Percentiles rank a stretch among this genome's conserved stretches.
Conservation (phyloP, 1,140 invertebrate genomes). For the Cydia pomonella region DNA sequence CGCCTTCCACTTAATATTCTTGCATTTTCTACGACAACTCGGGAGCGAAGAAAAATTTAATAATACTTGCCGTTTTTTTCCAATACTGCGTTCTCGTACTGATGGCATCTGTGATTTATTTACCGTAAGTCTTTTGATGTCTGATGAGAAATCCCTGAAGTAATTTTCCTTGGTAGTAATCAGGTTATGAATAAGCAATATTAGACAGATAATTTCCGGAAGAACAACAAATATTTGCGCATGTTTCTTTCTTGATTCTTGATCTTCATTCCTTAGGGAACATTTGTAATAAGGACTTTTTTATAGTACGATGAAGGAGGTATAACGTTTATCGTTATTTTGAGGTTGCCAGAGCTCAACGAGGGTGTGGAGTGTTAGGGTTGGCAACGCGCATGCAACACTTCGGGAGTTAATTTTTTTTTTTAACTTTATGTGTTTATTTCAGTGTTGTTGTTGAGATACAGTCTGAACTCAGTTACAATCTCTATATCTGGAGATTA, state of each 20-base stretch:
- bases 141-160: not conserved
- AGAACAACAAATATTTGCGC: not conserved
- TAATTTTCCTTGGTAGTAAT: not conserved
- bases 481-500: too few species aligned
- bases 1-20: slow-evolving; percentile 34
- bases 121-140: not conserved
- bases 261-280: not conserved
- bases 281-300: not conserved
- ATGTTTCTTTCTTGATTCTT: too few species aligned
- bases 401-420: too few species aligned
- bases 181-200: not conserved
- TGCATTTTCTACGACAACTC: slow-evolving; percentile 7
- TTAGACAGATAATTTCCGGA: not conserved
- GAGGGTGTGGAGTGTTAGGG: too few species aligned
- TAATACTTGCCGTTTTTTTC: slow-evolving; percentile 1
- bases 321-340: too few species aligned
- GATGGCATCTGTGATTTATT: not conserved
- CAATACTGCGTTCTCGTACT: not conserved
- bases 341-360: too few species aligned
- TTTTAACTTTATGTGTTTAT: too few species aligned
- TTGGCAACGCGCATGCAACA: too few species aligned
- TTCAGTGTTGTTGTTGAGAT: too few species aligned
- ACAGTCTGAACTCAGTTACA: too few species aligned
- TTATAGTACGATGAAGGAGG: not conserved
- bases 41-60: slow-evolving; percentile 34